A percentile compares a stretch with the other conserved stretches of the same genome.
Evolutionary conservation across 1,140 invertebrate species (phyloP).

Genomic region (Leptinotarsa defecta): DNA sequence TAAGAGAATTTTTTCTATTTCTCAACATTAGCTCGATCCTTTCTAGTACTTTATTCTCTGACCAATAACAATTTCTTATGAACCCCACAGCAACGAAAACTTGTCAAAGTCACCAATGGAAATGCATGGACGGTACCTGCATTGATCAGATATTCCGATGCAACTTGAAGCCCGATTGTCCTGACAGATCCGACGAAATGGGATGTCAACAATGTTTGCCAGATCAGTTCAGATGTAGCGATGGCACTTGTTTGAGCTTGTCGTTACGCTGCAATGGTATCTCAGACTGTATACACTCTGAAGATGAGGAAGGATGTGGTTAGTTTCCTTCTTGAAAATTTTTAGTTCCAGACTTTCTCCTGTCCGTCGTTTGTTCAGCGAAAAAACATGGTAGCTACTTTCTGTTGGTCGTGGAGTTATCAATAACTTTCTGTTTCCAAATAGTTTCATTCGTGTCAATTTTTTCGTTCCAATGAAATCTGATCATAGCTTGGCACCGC

Average conservation of each 20-base stretch:
- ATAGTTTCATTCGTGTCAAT: no score
- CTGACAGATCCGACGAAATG: slow-evolving; percentile 71
- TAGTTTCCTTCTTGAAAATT: slow-evolving; percentile 40
- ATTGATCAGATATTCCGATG: slow-evolving; percentile 62
- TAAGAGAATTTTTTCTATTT: no score
- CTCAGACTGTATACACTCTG: slow-evolving; percentile 65
- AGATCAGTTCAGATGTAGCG: slow-evolving; percentile 62
- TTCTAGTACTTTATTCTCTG: no score
- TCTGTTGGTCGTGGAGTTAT: no score
- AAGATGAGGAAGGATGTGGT: slow-evolving; percentile 67
- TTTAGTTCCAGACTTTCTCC: no score
- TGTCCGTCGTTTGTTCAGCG: no score
- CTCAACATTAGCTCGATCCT: no score
- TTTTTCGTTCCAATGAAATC: no score
- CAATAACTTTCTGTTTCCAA: no score
- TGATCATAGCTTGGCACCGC: no score
- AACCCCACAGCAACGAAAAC: slow-evolving; percentile 4
- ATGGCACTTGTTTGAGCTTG: slow-evolving; percentile 69
- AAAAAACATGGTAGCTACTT: no score
- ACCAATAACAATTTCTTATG: no score
- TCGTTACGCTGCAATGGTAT: slow-evolving; percentile 66
- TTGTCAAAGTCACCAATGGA: slow-evolving; percentile 56
- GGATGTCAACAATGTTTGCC: slow-evolving; percentile 58
- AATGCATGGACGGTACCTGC: slow-evolving; percentile 66
- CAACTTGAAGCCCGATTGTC: slow-evolving; percentile 64